Evolutionary conservation across 1,140 invertebrate species (phyloP).

Genomic region (Leptoteleia sp.): DNA sequence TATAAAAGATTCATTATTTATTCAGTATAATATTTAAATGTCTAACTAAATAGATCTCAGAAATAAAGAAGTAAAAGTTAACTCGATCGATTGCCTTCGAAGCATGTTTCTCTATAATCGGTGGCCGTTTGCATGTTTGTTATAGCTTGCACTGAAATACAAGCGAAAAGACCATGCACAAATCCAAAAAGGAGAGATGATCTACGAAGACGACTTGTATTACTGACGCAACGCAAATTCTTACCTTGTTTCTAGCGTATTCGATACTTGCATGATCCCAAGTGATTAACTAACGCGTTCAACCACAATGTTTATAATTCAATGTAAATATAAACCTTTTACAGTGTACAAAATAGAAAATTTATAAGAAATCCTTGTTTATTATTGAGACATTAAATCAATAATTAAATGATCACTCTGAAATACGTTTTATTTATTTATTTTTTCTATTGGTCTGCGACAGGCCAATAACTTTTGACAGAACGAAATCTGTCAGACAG

Average conservation of each 20-base stretch:
- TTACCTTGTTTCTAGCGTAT: constrained; percentile 75
- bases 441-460: too few relatives aligned
- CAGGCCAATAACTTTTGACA: too few relatives aligned
- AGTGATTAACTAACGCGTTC: constrained; percentile 71
- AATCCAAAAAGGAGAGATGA: constrained; percentile 68
- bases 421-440: too few relatives aligned
- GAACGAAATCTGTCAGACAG: too few relatives aligned
- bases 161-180: constrained; percentile 71
- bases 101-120: constrained; percentile 72
- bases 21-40: too few relatives aligned
- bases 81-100: constrained; percentile 32
- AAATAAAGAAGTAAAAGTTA: constrained; percentile 23
- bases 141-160: constrained; percentile 75
- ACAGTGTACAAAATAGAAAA: too few relatives aligned
- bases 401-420: too few relatives aligned
- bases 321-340: too few relatives aligned
- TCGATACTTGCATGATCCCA: constrained; percentile 76
- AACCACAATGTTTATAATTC: too few relatives aligned
- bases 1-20: neutral
- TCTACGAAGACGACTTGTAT: constrained; percentile 78
- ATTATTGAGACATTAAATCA: too few relatives aligned
- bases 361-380: too few relatives aligned
- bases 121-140: constrained; percentile 78
- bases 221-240: constrained; percentile 74
- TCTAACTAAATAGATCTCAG: neutral